phyloP scores from a whole-genome alignment of 2,888 invertebrate species.

The Tenthredo notha region DNA sequence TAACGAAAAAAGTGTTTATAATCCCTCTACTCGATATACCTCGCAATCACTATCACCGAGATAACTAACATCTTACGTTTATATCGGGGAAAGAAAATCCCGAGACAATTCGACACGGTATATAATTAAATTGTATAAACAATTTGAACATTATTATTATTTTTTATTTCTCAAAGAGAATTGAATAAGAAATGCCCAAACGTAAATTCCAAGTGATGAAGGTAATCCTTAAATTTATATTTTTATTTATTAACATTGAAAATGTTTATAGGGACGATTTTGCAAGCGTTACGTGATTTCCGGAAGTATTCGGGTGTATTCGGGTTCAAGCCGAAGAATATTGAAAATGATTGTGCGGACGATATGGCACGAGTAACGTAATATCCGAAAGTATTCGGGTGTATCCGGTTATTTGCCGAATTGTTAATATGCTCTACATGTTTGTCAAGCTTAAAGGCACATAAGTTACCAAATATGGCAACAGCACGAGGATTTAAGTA shows the following conservation, averaged over 20 bases:
- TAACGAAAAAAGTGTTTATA: conserved; percentile 9
- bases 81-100: background rate
- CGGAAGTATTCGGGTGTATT: no score
- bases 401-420: no score
- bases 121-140: background rate
- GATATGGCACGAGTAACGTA: no score
- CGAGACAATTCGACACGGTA: background rate
- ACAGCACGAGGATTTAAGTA: no score
- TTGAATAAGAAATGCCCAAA: conserved; percentile 14
- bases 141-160: background rate
- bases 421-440: no score
- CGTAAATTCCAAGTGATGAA: conserved; percentile 36
- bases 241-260: background rate
- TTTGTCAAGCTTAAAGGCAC: no score
- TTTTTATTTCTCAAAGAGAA: background rate
- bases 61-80: background rate
- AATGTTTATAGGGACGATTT: no score
- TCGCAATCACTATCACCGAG: background rate
- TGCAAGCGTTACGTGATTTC: no score
- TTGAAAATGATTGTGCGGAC: no score
- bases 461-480: no score
- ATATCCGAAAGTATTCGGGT: no score
- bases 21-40: background rate
- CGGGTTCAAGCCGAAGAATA: no score
- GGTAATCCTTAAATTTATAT: background rate